Evolutionary conservation across 1,140 invertebrate species (phyloP).

Genomic region (Drosophila sulfurigaster): DNA sequence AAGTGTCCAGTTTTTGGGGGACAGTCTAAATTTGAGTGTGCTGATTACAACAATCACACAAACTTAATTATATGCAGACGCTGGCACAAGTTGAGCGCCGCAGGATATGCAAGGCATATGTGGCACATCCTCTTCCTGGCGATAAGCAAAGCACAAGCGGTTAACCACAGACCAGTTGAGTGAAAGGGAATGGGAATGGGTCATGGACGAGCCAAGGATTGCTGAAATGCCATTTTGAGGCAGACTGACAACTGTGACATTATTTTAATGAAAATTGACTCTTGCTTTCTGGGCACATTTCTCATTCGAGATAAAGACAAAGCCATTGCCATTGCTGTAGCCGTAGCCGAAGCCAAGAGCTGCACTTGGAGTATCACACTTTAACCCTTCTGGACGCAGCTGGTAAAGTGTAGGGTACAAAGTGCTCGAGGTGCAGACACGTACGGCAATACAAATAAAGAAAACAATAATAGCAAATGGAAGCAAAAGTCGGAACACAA

Average conservation of each 20-base stretch:
- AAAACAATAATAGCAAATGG: constrained; percentile 83
- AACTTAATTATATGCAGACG: constrained; percentile 74
- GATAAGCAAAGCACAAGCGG: constrained; percentile 67
- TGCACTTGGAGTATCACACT: constrained; percentile 12
- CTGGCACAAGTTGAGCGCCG: constrained; percentile 41
- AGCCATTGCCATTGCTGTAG: too few species aligned
- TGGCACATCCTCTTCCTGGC: constrained; percentile 33
- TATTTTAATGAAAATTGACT: constrained; percentile 78
- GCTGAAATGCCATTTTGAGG: constrained; percentile 47
- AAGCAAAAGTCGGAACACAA: constrained; percentile 54
- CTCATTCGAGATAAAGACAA: constrained; percentile 16
- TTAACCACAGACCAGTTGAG: constrained; percentile 52
- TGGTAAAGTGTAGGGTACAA: constrained; percentile 42
- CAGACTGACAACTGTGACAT: constrained; percentile 56
- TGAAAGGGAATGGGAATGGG: neutral
- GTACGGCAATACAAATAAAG: constrained; percentile 82
- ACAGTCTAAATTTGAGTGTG: neutral
- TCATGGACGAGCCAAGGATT: neutral
- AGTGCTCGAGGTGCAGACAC: constrained; percentile 80
- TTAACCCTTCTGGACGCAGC: constrained; percentile 62
- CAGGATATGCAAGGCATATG: constrained; percentile 66
- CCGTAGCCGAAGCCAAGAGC: neutral
- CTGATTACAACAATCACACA: constrained; percentile 63
- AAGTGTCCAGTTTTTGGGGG: neutral
- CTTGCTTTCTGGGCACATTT: constrained; percentile 49